Evolutionary conservation across 2,888 invertebrate species (phyloP), one percentile per base, ranked within the genome.

Genomic region (Hipparchia semele): DNA sequence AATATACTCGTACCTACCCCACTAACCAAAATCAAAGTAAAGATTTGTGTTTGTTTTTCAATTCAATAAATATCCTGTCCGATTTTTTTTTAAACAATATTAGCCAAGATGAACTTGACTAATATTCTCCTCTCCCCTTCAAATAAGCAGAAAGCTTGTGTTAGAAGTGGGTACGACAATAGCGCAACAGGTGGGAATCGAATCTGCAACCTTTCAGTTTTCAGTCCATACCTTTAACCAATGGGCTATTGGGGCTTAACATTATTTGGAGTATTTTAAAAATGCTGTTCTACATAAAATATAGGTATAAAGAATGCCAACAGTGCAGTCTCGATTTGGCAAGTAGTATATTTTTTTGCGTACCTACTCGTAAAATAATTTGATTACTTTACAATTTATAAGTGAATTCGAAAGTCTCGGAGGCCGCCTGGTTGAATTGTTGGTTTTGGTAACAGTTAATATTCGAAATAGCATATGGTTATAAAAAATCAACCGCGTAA

Each of bases 401-500:
- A 56, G 46, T 62, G 65, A 73, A 73, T 73, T 70, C 70, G 74
- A 71, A 74, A 73, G 74, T 70, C 10, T 71, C 68, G 61, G 69
- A 73, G 74, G 76, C 73, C 73, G 56, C 59, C 70, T 58, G 64
- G 70, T 67, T 62, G 70, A 75, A 73, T 46, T 66, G 65, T 68
- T 39, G 68, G 58, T 71, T 76, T 76, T 62, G 74, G 76, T 73
- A 66, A 74, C 72, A 74, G 74, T 71, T 62, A 53, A 53, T 65
- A 70, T 67, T 71, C 39, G 67, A 56, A 65, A 70, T 71, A 23
- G 23, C 23, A 73, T 71, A 54, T 72, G 70, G 68, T 33, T 56
- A 62, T 70, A 66, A 68, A 72, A 58, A 71, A 71, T 71, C 73
- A 10, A 77, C 82, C 83, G 79, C 79, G 82, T 87, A 88, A 88